These are phyloP conservation scores for Lepilemur ruficaudatus DNA, from an alignment of 2,797 vertebrate genomes.

Conservation along the genomic window DNA sequence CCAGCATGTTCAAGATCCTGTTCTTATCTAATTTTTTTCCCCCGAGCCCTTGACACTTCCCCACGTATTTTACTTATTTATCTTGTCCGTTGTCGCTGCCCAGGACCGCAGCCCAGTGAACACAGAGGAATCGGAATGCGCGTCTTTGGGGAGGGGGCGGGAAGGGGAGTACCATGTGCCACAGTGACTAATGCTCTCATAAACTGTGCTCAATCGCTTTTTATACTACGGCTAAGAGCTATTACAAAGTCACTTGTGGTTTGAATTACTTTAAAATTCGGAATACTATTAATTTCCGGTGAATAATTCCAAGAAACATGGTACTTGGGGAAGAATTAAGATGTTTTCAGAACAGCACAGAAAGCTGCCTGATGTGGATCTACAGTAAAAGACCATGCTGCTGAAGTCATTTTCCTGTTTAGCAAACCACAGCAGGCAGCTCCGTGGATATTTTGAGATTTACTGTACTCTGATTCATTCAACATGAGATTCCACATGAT, in stretches of 20 bases:
- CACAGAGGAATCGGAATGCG: background rate
- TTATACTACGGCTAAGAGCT: background rate
- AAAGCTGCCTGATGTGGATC: slow-evolving; percentile 20
- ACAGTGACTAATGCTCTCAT: background rate
- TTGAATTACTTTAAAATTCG: slow-evolving; percentile 54
- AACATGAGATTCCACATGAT: slow-evolving; percentile 61
- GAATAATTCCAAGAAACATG: slow-evolving; percentile 62
- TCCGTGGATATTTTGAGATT: slow-evolving; percentile 54
- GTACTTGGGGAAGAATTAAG: slow-evolving; percentile 45
- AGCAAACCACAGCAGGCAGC: slow-evolving; percentile 12
- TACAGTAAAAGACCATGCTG: background rate
- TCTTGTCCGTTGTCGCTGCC: background rate
- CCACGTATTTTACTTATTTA: background rate
- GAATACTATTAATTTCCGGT: slow-evolving; percentile 62
- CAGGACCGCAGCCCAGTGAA: background rate
- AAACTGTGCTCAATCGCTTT: background rate
- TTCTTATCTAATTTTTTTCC: background rate
- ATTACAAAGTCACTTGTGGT: slow-evolving; percentile 43
- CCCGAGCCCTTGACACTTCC: background rate
- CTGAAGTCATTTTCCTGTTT: slow-evolving; percentile 51
- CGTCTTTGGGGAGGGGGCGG: background rate
- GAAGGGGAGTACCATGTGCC: background rate
- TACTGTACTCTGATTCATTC: slow-evolving; percentile 59
- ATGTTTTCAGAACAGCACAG: slow-evolving; percentile 59
- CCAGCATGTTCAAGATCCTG: background rate